Conservation (phyloP, 1,140 invertebrate genomes). For the Fopius arisanus region DNA sequence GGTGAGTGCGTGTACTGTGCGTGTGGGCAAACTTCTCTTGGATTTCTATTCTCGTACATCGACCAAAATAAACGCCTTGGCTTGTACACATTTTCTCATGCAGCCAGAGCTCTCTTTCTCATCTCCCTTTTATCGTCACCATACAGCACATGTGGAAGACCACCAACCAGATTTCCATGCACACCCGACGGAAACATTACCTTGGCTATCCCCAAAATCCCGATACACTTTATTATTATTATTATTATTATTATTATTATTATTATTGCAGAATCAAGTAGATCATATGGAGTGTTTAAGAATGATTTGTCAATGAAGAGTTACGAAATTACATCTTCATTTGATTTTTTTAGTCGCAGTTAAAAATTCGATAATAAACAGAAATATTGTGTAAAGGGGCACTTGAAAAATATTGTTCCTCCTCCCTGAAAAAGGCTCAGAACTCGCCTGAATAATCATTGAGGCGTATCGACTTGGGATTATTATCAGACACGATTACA, state of each 20-base stretch:
- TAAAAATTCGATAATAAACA: too few species aligned
- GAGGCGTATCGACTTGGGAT: slow-evolving; percentile 24
- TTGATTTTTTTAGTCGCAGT: too few species aligned
- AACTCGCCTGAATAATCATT: slow-evolving; percentile 15
- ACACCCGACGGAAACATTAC: background rate
- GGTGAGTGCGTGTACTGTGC: slow-evolving; percentile 42
- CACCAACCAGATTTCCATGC: background rate
- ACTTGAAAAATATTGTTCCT: background rate
- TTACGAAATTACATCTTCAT: too few species aligned
- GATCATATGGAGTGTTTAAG: too few species aligned
- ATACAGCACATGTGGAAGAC: background rate
- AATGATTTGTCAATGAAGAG: too few species aligned
- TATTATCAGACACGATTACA: slow-evolving; percentile 30
- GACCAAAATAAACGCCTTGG: slow-evolving; percentile 55
- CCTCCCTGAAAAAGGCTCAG: background rate
- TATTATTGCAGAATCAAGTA: too few species aligned
- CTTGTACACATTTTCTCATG: slow-evolving; percentile 46
- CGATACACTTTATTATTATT: background rate
- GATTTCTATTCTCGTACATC: slow-evolving; percentile 54
- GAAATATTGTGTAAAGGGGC: too few species aligned
- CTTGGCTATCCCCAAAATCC: slow-evolving; percentile 22
- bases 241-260: background rate
- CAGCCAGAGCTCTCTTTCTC: slow-evolving; percentile 18
- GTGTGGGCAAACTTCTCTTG: slow-evolving; percentile 37
- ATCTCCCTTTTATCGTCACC: slow-evolving; percentile 24